Base-by-base conservation (phyloP, 2,888 invertebrate genomes). In the Crematogaster levior region DNA sequence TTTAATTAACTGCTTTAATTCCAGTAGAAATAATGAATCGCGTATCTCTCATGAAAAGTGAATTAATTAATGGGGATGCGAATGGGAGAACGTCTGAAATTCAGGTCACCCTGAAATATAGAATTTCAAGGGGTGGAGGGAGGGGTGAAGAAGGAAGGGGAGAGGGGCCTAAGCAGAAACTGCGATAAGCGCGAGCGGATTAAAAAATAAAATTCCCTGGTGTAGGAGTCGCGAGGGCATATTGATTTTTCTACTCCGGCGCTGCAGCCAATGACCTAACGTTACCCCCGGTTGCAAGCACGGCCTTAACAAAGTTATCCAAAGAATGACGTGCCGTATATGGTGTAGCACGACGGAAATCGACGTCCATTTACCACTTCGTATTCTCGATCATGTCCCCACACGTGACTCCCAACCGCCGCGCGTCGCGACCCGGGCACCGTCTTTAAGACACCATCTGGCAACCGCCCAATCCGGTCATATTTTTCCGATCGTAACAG, bases 161-260 rank as follows among this genome's bases (percentile, higher is more conserved):
- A 10, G 0, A 10, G 24, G 18, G 18, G 46, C 9, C 56, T 56
- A 56, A 72, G 21, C 43, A 70, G 72, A 5, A 6, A 30, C 40
- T 9, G 40, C 43, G 77, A 72, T 68, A 43, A 70, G 80, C 79
- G 66, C 79, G 66, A 56, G 46, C 74, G 83, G 75, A 87, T 87
- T 84, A 87, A 83, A 85, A 80, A 81, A 81, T 66, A 58, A 56
- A 66, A 77, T 43, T 63, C 40, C 43, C 24, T 43, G 27, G 24
- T 18, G 56, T 43, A 15, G 27, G 12, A 61, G 56, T 34, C 15
- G 56, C 51, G 58, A 51, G 63, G 63, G 66, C 66, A 83, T 88
- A 89, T 89, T 89, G 88, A 89, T 89, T 89, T 89, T 88, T 89
- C 88, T 84, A 84, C 86, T 84, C 81, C 81, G 48, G 66, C 34